Base-by-base conservation (phyloP, 2,888 invertebrate species). In the Nematopogon swammerdamellus region DNA sequence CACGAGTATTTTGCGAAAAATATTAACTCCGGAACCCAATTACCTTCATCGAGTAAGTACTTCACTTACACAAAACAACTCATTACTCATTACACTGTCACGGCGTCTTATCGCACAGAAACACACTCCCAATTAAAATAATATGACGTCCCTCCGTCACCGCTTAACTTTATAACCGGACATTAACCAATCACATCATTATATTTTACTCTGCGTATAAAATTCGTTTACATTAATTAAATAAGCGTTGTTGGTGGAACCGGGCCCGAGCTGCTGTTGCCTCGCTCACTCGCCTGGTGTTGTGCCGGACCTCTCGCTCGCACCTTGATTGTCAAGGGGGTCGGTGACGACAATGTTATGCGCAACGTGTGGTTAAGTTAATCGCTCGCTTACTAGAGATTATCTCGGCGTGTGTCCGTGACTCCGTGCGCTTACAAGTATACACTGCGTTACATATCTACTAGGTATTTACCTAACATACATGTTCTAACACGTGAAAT, bases 181-280 rank as follows among this genome's bases (percentile, higher is more conserved):
- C 48, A 59, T 58, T 58, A 58, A 53, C 56, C 58, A 58, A 60
- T 59, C 58, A 57, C 55, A 55, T 56, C 49, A 56, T 57, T 56
- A 55, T 54, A 19, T 36, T 36, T 36, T 36, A 36, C 36, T 36
- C 6, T 36, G n/a, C 11, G 36, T 14, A 36, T 36, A 36, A 36
- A 57, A 56, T 58, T 56, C 52, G 54, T 56, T 55, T 55, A 54
- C n/a, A 19, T 45, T 46, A 49, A 46, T 36, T 36, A 36, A 36
- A 36, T 36, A 36, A 36, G 14, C 36, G 36, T 4, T 25, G n/a
- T 14, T 36, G 11, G 36, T 36, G 36, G 36, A 36, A 36, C n/a
- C 36, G 36, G 36, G 3, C 36, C 11, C 36, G 36, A 25, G 25
- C 25, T 4, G 5, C 8, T 25, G 5, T 14, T 14, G 11, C 11